Evolutionary conservation across 2,797 vertebrate genomes (phyloP).

Genomic region (Chloroceryle amazona): DNA sequence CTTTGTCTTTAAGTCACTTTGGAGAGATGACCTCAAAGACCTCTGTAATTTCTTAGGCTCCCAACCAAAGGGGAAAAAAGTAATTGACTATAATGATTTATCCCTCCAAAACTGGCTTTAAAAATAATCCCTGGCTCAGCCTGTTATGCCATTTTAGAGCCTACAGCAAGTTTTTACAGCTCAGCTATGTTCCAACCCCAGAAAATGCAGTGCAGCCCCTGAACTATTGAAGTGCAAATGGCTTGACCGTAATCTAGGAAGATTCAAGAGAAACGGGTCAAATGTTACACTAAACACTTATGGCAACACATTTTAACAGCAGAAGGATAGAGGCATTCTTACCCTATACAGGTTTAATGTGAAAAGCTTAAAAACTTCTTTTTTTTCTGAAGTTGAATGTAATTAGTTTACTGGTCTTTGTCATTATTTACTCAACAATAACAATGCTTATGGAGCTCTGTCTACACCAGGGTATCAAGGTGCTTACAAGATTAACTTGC

Average conservation of each 20-base stretch:
- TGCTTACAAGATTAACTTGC: not conserved
- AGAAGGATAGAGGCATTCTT: not conserved
- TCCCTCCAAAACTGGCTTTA: not conserved
- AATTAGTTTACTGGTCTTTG: not conserved
- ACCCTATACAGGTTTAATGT: not conserved
- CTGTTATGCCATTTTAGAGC: conserved; percentile 21
- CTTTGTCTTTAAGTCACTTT: not conserved
- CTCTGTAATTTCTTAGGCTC: not conserved
- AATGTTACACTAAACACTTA: conserved; percentile 27
- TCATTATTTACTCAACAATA: not conserved
- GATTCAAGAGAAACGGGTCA: conserved; percentile 46
- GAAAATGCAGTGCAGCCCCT: not conserved
- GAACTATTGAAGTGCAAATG: conserved; percentile 55
- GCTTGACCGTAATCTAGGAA: not conserved
- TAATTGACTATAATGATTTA: not conserved
- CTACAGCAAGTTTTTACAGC: conserved; percentile 45
- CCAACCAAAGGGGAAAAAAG: not conserved
- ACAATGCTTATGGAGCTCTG: not conserved
- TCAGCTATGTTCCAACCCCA: not conserved
- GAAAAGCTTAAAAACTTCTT: not conserved
- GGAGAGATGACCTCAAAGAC: not conserved
- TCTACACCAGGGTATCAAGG: not conserved
- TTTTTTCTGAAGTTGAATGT: conserved; percentile 6
- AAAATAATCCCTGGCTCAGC: not conserved
- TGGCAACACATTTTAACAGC: conserved; percentile 24